Evolutionary conservation across 2,797 vertebrate species (phyloP).

Genomic region (Limnodromus scolopaceus): DNA sequence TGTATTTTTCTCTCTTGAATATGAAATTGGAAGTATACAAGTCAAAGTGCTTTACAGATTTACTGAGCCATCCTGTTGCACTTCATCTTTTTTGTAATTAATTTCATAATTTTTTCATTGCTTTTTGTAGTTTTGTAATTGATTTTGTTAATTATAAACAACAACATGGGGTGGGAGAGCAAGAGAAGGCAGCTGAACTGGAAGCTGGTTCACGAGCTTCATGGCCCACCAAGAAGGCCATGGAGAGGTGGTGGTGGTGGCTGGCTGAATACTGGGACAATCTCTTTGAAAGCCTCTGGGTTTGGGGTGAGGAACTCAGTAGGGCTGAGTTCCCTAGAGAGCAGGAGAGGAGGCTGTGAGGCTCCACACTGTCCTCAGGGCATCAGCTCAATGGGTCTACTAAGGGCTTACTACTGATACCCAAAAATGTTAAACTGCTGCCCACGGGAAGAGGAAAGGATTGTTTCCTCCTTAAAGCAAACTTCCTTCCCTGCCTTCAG

Average conservation of each 20-base stretch:
- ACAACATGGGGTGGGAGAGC: not conserved
- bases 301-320: not conserved
- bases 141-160: not conserved
- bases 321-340: not conserved
- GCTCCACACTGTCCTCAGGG: not conserved
- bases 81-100: not conserved
- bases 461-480: not conserved
- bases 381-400: not conserved
- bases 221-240: too few species aligned
- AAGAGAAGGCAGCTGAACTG: constrained; percentile 9
- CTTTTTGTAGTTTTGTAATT: not conserved
- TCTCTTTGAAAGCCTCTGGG: not conserved
- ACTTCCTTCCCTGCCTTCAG: not conserved
- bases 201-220: not conserved
- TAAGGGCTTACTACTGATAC: not conserved
- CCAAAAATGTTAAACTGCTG: not conserved
- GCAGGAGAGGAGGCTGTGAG: not conserved
- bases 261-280: constrained; percentile 4
- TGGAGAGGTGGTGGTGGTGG: not conserved
- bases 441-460: not conserved
- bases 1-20: not conserved
- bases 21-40: not conserved
- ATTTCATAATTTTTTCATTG: not conserved
- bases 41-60: not conserved
- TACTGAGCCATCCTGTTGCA: constrained; percentile 10